A percentile compares a stretch with the other conserved stretches of the same genome.
phyloP scores from a whole-genome alignment of 2,113 vertebrate genomes.

The Heloderma charlesbogerti region DNA sequence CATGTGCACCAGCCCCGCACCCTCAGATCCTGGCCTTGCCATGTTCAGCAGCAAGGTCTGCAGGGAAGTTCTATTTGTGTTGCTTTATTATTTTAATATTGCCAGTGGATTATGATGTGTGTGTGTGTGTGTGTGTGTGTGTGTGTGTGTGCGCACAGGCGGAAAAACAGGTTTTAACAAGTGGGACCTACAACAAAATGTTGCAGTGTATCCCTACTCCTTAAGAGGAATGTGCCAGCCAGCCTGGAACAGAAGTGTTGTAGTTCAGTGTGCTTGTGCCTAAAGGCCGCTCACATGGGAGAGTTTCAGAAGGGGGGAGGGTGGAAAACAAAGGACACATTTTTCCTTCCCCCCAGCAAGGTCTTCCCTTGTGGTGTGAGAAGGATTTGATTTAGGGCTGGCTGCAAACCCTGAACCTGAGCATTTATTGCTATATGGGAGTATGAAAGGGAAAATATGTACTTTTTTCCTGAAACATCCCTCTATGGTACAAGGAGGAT shows the following conservation, averaged over 20 bases:
- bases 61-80: too few relatives aligned
- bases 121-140: too few relatives aligned
- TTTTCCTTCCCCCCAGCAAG: neutral
- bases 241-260: neutral
- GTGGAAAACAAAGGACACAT: neutral
- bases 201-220: neutral
- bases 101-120: neutral
- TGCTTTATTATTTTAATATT: too few relatives aligned
- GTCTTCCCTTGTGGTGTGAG: neutral
- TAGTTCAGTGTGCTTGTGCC: neutral
- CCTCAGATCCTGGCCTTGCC: too few relatives aligned
- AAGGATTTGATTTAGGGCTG: neutral
- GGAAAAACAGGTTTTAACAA: neutral
- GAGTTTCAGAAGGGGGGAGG: neutral
- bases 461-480: neutral
- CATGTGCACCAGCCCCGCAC: too few relatives aligned
- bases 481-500: neutral
- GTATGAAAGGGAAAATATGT: neutral
- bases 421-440: neutral
- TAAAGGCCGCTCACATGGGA: neutral
- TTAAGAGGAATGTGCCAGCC: neutral
- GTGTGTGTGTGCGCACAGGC: too few relatives aligned
- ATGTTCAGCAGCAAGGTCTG: too few relatives aligned
- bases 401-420: neutral
- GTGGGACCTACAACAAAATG: neutral